Evolutionary conservation across 2,797 vertebrate species (phyloP).

Genomic region (Semotilus atromaculatus): DNA sequence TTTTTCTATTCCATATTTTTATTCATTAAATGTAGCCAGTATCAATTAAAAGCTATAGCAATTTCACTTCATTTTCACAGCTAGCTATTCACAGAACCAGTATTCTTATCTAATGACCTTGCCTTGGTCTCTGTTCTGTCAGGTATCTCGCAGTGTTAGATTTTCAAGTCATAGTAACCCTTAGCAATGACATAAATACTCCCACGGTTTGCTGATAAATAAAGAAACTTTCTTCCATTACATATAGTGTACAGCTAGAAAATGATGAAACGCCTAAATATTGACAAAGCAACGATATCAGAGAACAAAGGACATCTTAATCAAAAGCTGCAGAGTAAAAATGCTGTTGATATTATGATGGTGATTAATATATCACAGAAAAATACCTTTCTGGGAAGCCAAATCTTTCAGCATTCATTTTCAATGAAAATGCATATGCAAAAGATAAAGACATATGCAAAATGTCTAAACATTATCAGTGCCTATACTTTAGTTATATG

Average conservation of each 20-base stretch:
- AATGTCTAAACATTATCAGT: neutral
- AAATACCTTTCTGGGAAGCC: neutral
- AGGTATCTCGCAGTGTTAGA: constrained; percentile 38
- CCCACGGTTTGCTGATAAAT: constrained; percentile 24
- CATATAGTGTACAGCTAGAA: constrained; percentile 25
- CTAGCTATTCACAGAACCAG: too few relatives aligned
- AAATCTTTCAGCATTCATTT: neutral
- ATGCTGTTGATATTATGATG: neutral
- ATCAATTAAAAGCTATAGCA: neutral
- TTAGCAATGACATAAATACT: constrained; percentile 47
- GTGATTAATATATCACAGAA: neutral
- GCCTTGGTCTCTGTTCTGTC: constrained; percentile 21
- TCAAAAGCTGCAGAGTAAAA: neutral
- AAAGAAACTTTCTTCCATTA: constrained; percentile 40
- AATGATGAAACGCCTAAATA: constrained; percentile 17
- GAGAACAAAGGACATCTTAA: constrained; percentile 38
- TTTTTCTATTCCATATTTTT: neutral
- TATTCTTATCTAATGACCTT: constrained; percentile 50
- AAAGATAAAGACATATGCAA: neutral
- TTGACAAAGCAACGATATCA: constrained; percentile 25
- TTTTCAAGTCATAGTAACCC: constrained; percentile 33
- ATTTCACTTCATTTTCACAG: neutral
- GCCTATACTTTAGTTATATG: neutral
- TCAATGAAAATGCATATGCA: too few relatives aligned
- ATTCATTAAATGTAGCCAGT: neutral